These are phyloP conservation scores for Heliconius congener DNA, from an alignment of 1,140 invertebrate species.

Conservation along the genomic window DNA sequence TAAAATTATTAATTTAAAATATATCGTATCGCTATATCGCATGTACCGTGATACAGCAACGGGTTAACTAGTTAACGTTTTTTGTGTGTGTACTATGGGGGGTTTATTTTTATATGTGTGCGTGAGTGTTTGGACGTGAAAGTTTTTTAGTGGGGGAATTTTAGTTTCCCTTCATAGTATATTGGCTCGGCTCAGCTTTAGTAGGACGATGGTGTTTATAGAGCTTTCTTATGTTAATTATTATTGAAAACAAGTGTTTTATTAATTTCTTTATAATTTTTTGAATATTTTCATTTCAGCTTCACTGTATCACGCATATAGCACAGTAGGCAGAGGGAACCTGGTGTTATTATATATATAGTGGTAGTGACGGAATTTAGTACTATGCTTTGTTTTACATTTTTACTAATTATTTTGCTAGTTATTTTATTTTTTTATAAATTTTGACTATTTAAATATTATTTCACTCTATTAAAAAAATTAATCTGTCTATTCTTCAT, in stretches of 20 bases:
- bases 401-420: no score
- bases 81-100: slow-evolving; percentile 62
- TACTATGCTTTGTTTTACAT: no score
- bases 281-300: background rate
- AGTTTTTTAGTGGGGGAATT: slow-evolving; percentile 55
- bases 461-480: no score
- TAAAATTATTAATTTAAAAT: background rate
- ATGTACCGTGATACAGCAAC: slow-evolving; percentile 19
- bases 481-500: no score
- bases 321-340: no score
- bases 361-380: no score
- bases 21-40: slow-evolving; percentile 11
- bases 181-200: slow-evolving; percentile 13
- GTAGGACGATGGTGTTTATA: background rate
- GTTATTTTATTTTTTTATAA: no score
- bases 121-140: slow-evolving; percentile 51
- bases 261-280: background rate
- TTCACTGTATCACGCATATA: no score
- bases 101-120: slow-evolving; percentile 64
- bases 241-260: background rate
- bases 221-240: background rate
- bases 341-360: no score
- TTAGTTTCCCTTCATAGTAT: slow-evolving; percentile 40
- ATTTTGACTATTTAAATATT: no score
- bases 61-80: slow-evolving; percentile 71